These are phyloP conservation scores for Chloropsis hardwickii DNA, from an alignment of 2,113 vertebrate species.

Conservation along the genomic window DNA sequence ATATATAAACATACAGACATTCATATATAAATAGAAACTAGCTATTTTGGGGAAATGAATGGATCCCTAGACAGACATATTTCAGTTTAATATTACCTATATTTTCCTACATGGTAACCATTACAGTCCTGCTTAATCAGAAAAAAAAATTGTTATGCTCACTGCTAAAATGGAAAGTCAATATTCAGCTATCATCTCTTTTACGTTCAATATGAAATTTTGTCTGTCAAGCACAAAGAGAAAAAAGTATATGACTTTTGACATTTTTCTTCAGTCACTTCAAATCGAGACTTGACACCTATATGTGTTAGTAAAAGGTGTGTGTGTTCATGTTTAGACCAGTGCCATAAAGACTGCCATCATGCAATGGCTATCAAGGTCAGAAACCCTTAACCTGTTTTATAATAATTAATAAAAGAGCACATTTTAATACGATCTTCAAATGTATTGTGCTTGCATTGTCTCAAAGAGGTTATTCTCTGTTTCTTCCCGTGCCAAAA, in stretches of 20 bases:
- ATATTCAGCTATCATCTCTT: conserved; percentile 41
- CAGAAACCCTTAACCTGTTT: background rate
- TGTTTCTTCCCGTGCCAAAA: background rate
- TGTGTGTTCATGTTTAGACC: background rate
- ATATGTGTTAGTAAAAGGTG: background rate
- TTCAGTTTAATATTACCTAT: conserved; percentile 72
- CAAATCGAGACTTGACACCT: background rate
- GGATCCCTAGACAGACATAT: conserved; percentile 73
- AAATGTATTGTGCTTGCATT: background rate
- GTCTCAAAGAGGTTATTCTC: background rate
- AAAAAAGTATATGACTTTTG: conserved; percentile 9
- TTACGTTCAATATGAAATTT: conserved; percentile 10
- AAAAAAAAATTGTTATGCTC: conserved; percentile 19
- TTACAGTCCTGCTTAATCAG: conserved; percentile 56
- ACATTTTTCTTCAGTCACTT: conserved; percentile 9
- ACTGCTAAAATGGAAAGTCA: conserved; percentile 39
- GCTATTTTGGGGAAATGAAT: conserved; percentile 70
- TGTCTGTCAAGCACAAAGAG: background rate
- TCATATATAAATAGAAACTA: conserved; percentile 74
- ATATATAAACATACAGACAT: conserved; percentile 78
- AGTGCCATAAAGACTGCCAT: background rate
- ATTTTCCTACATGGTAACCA: conserved; percentile 70
- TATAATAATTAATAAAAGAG: background rate
- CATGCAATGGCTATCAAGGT: background rate
- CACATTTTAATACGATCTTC: background rate